These are phyloP conservation scores for Scaptodrosophila latifasciaeformis DNA, from an alignment of 2,888 invertebrate species.

Conservation along the genomic window DNA sequence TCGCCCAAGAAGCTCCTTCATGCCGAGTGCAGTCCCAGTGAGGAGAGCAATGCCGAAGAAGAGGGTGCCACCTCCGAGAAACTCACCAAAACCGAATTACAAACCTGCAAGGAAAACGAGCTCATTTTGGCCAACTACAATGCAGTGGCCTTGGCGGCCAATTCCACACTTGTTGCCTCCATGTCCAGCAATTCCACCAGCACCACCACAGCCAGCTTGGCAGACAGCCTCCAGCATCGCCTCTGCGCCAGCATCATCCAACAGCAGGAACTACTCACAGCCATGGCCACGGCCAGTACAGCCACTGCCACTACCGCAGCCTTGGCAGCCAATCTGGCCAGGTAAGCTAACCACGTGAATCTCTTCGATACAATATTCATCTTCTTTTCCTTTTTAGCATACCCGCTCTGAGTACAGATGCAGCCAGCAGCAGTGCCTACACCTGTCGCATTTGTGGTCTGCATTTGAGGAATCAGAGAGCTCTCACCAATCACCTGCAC, in stretches of 20 bases:
- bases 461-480: constrained; percentile 39
- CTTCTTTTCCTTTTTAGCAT: neutral
- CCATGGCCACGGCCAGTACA: constrained; percentile 27
- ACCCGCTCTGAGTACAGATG: neutral
- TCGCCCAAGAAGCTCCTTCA: constrained; percentile 52
- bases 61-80: constrained; percentile 24
- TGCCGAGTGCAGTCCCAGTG: constrained; percentile 34
- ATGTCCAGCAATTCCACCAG: constrained; percentile 1
- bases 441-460: constrained; percentile 38
- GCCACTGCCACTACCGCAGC: constrained; percentile 17
- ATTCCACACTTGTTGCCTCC: constrained; percentile 19
- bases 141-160: constrained; percentile 50
- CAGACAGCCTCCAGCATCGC: constrained; percentile 27
- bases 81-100: constrained; percentile 31
- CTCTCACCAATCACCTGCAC: constrained; percentile 44
- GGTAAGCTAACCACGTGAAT: neutral
- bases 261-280: constrained; percentile 40
- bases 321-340: neutral
- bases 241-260: constrained; percentile 40
- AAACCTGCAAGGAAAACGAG: constrained; percentile 49
- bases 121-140: constrained; percentile 56
- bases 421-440: constrained; percentile 9
- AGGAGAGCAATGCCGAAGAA: constrained; percentile 31
- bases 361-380: neutral
- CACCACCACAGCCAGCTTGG: constrained; percentile 6